A percentile compares a stretch with the other conserved stretches of the same genome.
phyloP scores from a whole-genome alignment of 2,113 vertebrate genomes.

The Saimiri boliviensis region DNA sequence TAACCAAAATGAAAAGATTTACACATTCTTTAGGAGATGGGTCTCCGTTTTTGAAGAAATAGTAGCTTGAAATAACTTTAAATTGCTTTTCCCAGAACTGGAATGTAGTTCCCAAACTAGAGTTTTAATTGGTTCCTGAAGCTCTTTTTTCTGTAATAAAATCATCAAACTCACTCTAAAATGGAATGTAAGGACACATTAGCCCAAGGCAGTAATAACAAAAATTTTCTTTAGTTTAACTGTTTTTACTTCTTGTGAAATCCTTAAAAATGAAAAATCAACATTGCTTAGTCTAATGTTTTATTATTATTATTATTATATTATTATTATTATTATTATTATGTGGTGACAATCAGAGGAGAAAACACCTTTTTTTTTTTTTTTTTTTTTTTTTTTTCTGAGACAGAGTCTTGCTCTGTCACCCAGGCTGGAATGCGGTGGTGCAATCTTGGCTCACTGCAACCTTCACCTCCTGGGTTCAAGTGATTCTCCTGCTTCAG shows the following conservation, averaged over 20 bases:
- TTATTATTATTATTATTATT: too few relatives aligned
- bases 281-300: neutral
- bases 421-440: too few relatives aligned
- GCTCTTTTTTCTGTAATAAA: constrained; percentile 10
- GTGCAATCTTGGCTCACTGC: too few relatives aligned
- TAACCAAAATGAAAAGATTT: neutral
- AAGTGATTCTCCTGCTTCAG: too few relatives aligned
- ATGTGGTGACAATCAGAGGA: neutral
- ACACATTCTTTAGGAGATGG: neutral
- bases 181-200: neutral
- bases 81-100: constrained; percentile 30
- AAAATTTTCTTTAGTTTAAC: neutral
- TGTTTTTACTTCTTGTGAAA: neutral
- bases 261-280: neutral
- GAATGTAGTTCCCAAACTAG: neutral
- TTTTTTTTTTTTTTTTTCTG: too few relatives aligned
- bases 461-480: too few relatives aligned
- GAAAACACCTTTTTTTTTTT: neutral
- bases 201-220: neutral
- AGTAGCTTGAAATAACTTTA: constrained; percentile 50
- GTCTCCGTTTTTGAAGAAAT: neutral
- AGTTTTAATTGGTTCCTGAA: constrained; percentile 58
- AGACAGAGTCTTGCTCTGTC: too few relatives aligned
- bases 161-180: constrained; percentile 40
- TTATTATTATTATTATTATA: too few relatives aligned